Percentiles rank a stretch among this genome's conserved stretches.
These are phyloP conservation scores for Neoascia interrupta DNA, from an alignment of 2,888 invertebrate genomes.

Conservation along the genomic window DNA sequence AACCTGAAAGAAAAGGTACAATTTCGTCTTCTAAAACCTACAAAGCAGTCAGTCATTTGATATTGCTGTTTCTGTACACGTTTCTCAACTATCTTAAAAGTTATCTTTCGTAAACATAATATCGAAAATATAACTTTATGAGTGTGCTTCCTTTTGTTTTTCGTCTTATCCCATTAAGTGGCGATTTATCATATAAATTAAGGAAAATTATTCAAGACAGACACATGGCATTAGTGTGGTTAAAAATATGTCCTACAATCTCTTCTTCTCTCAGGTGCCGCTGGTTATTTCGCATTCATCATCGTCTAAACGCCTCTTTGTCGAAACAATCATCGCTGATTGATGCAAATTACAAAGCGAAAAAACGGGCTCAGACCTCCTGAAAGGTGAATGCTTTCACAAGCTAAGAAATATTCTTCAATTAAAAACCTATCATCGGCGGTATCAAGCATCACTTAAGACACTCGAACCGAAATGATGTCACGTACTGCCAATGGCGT, in stretches of 20 bases:
- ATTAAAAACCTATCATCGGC: conserved; percentile 39
- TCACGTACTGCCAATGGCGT: conserved; percentile 24
- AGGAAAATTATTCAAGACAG: not conserved
- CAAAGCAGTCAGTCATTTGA: no score
- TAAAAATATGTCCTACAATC: not conserved
- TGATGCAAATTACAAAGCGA: conserved; percentile 39
- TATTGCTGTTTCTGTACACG: no score
- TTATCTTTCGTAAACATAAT: no score
- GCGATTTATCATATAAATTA: not conserved
- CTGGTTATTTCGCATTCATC: conserved; percentile 30
- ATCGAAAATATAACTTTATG: no score
- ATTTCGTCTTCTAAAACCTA: no score
- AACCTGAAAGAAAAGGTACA: no score
- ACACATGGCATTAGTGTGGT: not conserved
- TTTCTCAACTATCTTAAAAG: no score
- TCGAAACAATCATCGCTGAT: conserved; percentile 33
- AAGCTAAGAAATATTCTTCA: conserved; percentile 3
- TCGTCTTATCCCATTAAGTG: not conserved
- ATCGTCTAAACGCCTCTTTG: conserved; percentile 8
- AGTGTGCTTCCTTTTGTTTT: no score
- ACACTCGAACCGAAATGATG: conserved; percentile 21
- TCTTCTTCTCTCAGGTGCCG: conserved; percentile 10
- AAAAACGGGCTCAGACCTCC: not conserved
- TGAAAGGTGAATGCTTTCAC: conserved; percentile 18
- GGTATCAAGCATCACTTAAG: conserved; percentile 1